Evolutionary conservation across 2,888 invertebrate species (phyloP).

Genomic region (Oscheius sp.): DNA sequence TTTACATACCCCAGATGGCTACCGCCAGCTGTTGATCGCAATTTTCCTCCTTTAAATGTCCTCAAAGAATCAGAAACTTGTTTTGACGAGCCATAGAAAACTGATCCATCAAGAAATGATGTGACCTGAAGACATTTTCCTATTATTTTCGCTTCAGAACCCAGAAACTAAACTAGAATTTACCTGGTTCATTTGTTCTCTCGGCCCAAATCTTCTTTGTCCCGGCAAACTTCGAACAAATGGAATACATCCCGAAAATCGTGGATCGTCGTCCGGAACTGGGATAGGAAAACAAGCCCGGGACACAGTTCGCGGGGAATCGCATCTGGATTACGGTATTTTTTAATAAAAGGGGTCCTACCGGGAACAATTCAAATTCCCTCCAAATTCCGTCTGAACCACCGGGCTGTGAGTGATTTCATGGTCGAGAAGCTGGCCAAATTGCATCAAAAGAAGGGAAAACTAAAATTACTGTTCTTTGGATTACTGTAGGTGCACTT

Average conservation of each 20-base stretch:
- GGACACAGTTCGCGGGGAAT: slow-evolving; percentile 87
- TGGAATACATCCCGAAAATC: slow-evolving; percentile 77
- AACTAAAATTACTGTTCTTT: slow-evolving; percentile 46
- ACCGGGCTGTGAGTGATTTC: slow-evolving; percentile 72
- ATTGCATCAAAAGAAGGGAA: slow-evolving; percentile 71
- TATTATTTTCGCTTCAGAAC: not conserved
- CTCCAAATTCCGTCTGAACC: slow-evolving; percentile 60
- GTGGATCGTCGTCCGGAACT: slow-evolving; percentile 88
- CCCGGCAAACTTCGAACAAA: slow-evolving; percentile 91
- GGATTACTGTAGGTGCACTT: not conserved
- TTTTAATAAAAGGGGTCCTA: not conserved
- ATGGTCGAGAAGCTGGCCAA: slow-evolving; percentile 72
- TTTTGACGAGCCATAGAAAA: slow-evolving; percentile 70
- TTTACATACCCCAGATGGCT: slow-evolving; percentile 38
- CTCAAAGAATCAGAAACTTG: slow-evolving; percentile 67
- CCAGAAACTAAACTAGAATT: not conserved
- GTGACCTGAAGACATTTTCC: slow-evolving; percentile 77
- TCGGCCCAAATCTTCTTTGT: slow-evolving; percentile 74
- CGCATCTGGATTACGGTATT: slow-evolving; percentile 77
- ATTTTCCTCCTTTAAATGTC: slow-evolving; percentile 62
- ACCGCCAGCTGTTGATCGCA: slow-evolving; percentile 46
- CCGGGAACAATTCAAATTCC: slow-evolving; percentile 65
- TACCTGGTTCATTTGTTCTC: slow-evolving; percentile 80
- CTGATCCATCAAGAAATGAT: slow-evolving; percentile 78
- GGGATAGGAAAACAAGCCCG: slow-evolving; percentile 93